Evolutionary conservation across 1,140 invertebrate genomes (phyloP).

Genomic region (Drosophila triauraria): DNA sequence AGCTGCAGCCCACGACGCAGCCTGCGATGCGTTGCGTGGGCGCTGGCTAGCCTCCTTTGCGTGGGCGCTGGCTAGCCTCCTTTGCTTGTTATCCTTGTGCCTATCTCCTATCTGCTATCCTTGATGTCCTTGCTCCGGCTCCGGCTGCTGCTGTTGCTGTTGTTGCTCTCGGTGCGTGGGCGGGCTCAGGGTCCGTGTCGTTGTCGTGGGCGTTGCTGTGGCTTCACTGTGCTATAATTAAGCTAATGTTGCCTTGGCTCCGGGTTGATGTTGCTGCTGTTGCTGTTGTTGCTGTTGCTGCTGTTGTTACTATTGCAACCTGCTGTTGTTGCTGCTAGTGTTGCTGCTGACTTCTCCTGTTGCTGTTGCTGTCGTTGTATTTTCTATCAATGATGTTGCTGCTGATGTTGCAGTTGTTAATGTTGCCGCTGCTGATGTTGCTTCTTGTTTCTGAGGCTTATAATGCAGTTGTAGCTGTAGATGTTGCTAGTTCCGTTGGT

Average conservation of each 20-base stretch:
- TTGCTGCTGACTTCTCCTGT: background rate
- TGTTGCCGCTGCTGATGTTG: no score
- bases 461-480: background rate
- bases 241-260: background rate
- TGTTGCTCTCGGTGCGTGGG: background rate
- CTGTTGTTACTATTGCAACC: background rate
- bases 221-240: background rate
- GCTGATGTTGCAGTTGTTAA: no score
- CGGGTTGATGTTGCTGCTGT: background rate
- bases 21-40: conserved; percentile 17
- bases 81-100: conserved; percentile 9
- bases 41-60: conserved; percentile 6
- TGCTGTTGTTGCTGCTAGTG: background rate
- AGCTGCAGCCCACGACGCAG: conserved; percentile 1
- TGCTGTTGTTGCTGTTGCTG: conserved; percentile 1
- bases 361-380: background rate
- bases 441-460: background rate
- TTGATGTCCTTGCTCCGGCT: conserved; percentile 1
- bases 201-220: conserved; percentile 19
- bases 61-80: conserved; percentile 17
- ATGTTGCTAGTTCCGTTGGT: background rate
- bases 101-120: background rate
- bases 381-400: background rate
- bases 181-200: background rate
- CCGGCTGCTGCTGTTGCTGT: background rate